Evolutionary conservation across 2,797 vertebrate genomes (phyloP).

Genomic region (Alosa sapidissima): DNA sequence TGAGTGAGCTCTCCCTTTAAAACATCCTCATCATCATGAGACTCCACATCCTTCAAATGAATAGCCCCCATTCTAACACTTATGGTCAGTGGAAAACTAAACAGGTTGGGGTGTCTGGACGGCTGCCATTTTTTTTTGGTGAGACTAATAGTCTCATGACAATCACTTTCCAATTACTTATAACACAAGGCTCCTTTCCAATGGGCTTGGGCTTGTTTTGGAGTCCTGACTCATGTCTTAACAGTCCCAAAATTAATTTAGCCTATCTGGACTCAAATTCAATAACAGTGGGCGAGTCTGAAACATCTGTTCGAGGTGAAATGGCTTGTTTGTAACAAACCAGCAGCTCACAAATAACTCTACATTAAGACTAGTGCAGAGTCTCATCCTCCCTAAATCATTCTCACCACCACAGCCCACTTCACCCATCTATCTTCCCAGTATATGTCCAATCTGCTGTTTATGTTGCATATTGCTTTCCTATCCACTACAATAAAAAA

Average conservation of each 20-base stretch:
- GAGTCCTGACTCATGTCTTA: background rate
- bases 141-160: slow-evolving; percentile 11
- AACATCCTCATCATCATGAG: background rate
- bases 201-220: background rate
- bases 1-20: background rate
- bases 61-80: background rate
- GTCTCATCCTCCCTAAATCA: background rate
- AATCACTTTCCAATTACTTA: slow-evolving; percentile 7
- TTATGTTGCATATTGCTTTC: background rate
- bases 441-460: background rate
- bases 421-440: background rate
- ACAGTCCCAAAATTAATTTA: background rate
- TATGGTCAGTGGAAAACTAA: background rate
- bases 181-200: background rate
- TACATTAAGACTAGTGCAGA: background rate
- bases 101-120: background rate
- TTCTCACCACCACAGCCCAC: background rate
- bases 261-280: background rate
- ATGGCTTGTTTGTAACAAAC: background rate
- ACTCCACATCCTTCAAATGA: background rate
- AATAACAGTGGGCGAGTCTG: background rate
- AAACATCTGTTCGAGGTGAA: background rate
- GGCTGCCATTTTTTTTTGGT: background rate
- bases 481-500: background rate
- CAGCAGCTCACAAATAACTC: background rate